These are phyloP conservation scores for Silurus meridionalis DNA, from an alignment of 2,113 vertebrate genomes.

Conservation along the genomic window DNA sequence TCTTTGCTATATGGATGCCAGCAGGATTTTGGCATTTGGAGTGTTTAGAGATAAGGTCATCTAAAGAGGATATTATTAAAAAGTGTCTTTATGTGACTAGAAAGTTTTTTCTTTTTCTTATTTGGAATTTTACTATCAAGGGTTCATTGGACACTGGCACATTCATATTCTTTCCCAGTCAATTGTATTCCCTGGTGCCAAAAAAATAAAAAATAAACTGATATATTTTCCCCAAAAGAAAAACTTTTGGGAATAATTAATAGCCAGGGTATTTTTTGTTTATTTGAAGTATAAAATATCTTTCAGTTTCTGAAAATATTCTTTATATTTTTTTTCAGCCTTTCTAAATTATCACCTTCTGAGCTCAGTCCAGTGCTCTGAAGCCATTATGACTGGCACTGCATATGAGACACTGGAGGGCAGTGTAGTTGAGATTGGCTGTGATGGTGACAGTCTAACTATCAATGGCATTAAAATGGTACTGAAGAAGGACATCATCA, in stretches of 20 bases:
- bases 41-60: neutral
- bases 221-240: neutral
- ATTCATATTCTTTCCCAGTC: neutral
- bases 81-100: neutral
- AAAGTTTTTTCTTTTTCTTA: neutral
- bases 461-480: conserved; percentile 95
- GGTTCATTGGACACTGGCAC: too few relatives aligned
- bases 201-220: neutral
- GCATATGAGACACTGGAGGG: conserved; percentile 88
- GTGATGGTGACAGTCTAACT: conserved; percentile 89
- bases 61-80: neutral
- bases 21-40: neutral
- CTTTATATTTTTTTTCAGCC: conserved; percentile 66
- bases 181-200: neutral
- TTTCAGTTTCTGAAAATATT: neutral
- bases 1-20: neutral
- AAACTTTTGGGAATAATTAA: neutral
- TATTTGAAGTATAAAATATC: neutral
- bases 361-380: conserved; percentile 88
- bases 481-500: conserved; percentile 91
- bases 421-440: conserved; percentile 84
- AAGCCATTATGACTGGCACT: conserved; percentile 87
- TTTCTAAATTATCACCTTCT: conserved; percentile 90
- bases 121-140: neutral
- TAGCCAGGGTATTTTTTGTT: neutral